Base-by-base conservation (phyloP, 35 echinoderm and acorn worm species). In the Lytechinus variegatus region DNA sequence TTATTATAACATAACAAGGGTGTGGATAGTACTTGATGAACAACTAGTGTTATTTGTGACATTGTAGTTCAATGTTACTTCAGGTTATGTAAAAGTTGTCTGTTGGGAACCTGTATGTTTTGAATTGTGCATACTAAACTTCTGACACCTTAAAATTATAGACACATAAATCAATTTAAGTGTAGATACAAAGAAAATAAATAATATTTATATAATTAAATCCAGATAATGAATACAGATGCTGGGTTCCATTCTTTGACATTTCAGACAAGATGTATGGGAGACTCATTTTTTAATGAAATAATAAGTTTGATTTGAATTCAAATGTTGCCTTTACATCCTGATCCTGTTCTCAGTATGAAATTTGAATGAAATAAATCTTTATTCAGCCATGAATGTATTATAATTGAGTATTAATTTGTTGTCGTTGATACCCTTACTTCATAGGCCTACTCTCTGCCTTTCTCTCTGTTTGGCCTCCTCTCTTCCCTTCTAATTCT, bases 301-400 rank as follows among this genome's bases (percentile, higher is more conserved):
- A 2, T 58, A 9, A 13, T 13, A 79, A 79, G 16, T 79, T 79
- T 0, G 66, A 16, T 79, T 24, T n/a, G 16, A 16, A 79, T 79
- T 79, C 12, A 79, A 79, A 14, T 79, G 66, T 79, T 79, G 66
- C 66, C 66, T 79, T 79, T 79, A 79, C 66, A 79, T 79, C n/a
- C 66, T 58, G 19, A 79, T 79, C 66, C 66, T 79, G 19, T 79
- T 24, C 66, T 16, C n/a, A 24, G 66, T 79, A 79, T 79, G 66
- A 24, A 79, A 79, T 79, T 79, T 79, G 66, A 16, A 79, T 16
- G 8, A 79, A 79, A 24, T 24, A 79, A 79, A 11, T 24, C n/a
- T 79, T 79, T 79, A 79, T 79, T 79, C 66, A 79, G 66, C 66
- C 66, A 79, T 79, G 66, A 79, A 79, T 8, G n/a, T 24, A 7